These are phyloP conservation scores for Pammene aurita DNA, from an alignment of 2,888 invertebrate genomes.

Conservation along the genomic window DNA sequence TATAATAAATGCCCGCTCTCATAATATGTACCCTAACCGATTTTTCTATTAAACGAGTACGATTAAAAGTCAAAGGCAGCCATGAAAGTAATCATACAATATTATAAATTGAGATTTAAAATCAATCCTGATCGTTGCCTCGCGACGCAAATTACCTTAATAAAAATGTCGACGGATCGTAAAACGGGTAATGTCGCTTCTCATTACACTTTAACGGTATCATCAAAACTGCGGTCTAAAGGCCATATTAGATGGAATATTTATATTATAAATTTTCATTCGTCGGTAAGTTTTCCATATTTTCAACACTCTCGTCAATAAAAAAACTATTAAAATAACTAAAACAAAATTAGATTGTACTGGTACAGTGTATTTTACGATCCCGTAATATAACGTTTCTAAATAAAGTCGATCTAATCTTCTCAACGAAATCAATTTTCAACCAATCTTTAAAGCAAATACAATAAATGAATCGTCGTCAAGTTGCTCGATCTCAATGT, in stretches of 20 bases:
- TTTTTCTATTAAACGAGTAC: background rate
- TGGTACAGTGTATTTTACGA: no score
- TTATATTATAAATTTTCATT: background rate
- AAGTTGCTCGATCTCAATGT: no score
- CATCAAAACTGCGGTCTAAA: constrained; percentile 22
- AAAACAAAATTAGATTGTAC: no score
- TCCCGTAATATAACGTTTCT: no score
- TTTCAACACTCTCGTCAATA: background rate
- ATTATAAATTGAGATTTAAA: constrained; percentile 29
- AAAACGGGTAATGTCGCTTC: constrained; percentile 37
- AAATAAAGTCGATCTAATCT: no score
- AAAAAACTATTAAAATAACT: background rate
- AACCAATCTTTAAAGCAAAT: no score
- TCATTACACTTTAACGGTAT: constrained; percentile 38
- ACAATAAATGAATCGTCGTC: no score
- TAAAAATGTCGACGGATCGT: constrained; percentile 37
- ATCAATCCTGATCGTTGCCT: constrained; percentile 31
- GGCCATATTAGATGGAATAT: constrained; percentile 6
- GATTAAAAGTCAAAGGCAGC: background rate
- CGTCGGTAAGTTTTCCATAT: background rate
- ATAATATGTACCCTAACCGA: no score
- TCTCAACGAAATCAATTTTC: no score
- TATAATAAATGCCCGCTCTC: no score
- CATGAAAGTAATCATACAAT: constrained; percentile 13
- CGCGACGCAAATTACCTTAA: constrained; percentile 34